Evolutionary conservation across 2,113 vertebrate genomes (phyloP), one percentile per base, ranked within the genome.

Genomic region (Corythornis cristatus): DNA sequence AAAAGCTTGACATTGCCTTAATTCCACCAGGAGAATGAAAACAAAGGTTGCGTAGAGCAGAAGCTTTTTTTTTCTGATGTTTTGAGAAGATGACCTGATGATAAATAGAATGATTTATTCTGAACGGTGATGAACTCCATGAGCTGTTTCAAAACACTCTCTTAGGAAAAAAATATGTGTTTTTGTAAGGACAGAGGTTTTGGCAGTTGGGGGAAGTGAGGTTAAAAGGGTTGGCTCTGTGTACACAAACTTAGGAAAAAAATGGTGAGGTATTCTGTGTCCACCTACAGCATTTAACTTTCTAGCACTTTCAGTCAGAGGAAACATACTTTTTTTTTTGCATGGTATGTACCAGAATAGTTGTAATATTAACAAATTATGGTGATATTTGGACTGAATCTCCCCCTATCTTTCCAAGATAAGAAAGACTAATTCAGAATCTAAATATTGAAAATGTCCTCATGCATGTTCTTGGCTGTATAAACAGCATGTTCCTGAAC

Each of bases 101-200:
- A 93, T 93, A 94, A 94, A 91, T 86, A 83, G 65, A n/a, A 83
- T 60, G 25, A 94, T 93, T 80, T 96, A 35, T 95, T 95, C 67
- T 96, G 92, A 91, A 83, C 68, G 90, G 64, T 83, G 72, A 90
- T 80, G 76, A 91, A 86, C 92, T 93, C 74, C 46, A 93, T 80
- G 85, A 93, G 72, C 68, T 15, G 1, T 94, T 96, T 94, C 90
- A 86, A 90, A 96, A 95, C 72, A 88, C 29, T 61, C 54, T 83
- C 66, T 93, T 89, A 73, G 67, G 93, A 56, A 91, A 85, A 95
- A 96, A 93, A 89, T 68, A 29, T 0, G 0, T 2, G 0, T 73
- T 80, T 89, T 83, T 88, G 51, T 56, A 40, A 75, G 85, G 64
- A 88, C 76, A 80, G 86, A 83, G 43, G 51, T 83, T 96, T 86